phyloP scores from a whole-genome alignment of 2,888 invertebrate species.

The Anthrax anthrax region DNA sequence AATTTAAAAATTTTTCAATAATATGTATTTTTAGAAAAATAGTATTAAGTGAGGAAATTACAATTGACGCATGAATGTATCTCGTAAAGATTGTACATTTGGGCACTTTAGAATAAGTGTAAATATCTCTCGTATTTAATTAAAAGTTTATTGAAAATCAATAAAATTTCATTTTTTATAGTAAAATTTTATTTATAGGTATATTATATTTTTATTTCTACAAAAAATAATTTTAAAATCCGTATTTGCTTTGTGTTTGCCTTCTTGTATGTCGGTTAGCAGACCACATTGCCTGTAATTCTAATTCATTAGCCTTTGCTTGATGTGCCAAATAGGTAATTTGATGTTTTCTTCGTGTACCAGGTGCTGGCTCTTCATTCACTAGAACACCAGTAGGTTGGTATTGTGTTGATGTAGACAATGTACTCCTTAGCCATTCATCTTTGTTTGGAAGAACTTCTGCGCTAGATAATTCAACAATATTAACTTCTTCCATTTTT shows the following conservation, averaged over 20 bases:
- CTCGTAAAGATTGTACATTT: too few relatives aligned
- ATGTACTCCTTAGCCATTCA: constrained; percentile 66
- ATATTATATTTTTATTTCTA: too few relatives aligned
- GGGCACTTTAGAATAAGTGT: too few relatives aligned
- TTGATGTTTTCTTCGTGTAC: constrained; percentile 79
- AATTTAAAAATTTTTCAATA: too few relatives aligned
- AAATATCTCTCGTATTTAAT: too few relatives aligned
- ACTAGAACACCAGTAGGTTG: constrained; percentile 35
- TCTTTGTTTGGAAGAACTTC: constrained; percentile 67
- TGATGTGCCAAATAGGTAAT: constrained; percentile 85
- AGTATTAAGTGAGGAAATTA: too few relatives aligned
- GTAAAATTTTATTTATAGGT: too few relatives aligned
- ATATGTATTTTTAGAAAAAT: too few relatives aligned
- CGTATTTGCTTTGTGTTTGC: constrained; percentile 91
- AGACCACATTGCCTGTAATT: constrained; percentile 89
- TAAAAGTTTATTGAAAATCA: too few relatives aligned
- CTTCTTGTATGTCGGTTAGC: constrained; percentile 68
- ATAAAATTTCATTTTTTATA: too few relatives aligned
- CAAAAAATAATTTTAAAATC: constrained; percentile 49
- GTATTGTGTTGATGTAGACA: constrained; percentile 51
- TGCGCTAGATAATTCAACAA: constrained; percentile 71
- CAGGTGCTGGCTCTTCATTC: constrained; percentile 39
- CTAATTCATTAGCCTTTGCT: constrained; percentile 89
- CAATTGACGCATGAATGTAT: too few relatives aligned
- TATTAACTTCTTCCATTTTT: constrained; percentile 43